A percentile compares a stretch with the other conserved stretches of the same genome.
These are phyloP conservation scores for Taenioides sp. DNA, from an alignment of 2,797 vertebrate species.

Conservation along the genomic window DNA sequence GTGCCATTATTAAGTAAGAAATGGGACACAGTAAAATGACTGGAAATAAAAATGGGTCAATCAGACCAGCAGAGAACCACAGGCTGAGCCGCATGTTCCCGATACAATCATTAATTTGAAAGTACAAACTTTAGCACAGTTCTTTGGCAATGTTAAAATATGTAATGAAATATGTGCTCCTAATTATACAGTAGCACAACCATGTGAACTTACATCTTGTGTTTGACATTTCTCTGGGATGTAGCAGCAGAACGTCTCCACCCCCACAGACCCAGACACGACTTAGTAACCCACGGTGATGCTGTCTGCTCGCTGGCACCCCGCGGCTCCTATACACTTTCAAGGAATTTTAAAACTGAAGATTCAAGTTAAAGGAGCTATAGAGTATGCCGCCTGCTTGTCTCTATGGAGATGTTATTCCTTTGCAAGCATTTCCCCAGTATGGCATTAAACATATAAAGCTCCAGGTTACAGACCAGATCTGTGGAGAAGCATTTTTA, in stretches of 20 bases:
- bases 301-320: not conserved
- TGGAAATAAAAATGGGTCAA: not conserved
- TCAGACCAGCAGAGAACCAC: not conserved
- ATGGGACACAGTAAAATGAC: not conserved
- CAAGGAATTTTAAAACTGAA: not conserved
- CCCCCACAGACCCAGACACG: not conserved
- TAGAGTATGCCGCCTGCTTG: no score
- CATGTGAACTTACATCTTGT: not conserved
- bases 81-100: not conserved
- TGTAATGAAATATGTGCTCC: not conserved
- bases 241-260: not conserved
- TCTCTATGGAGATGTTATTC: no score
- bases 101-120: not conserved
- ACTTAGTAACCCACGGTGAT: slow-evolving; percentile 1
- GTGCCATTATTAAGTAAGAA: not conserved
- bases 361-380: not conserved
- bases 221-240: not conserved
- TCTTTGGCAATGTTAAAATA: not conserved
- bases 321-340: not conserved
- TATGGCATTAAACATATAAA: no score
- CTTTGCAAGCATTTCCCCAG: no score
- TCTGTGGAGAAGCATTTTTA: no score
- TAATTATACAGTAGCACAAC: not conserved
- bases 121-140: not conserved
- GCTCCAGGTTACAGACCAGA: no score